Base-by-base conservation (phyloP, 30 jellyfish, hydroid and myxozoan genomes). In the Chironex yamaguchii region DNA sequence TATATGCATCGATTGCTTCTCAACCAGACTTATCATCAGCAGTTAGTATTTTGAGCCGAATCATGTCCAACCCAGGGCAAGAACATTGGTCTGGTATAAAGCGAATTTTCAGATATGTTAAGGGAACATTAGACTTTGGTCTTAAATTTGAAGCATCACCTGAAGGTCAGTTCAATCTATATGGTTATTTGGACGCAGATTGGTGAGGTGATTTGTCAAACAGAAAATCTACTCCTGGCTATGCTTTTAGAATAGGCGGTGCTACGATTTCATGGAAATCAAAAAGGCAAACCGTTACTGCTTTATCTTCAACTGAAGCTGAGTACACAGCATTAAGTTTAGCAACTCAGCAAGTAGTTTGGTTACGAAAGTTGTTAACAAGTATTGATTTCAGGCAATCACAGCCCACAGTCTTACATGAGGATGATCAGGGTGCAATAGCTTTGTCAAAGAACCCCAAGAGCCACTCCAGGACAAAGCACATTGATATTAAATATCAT, bases 391-490 rank as follows among this genome's bases (percentile, higher is more conserved):
- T n/a, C n/a, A n/a, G n/a, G n/a, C n/a, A n/a, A n/a, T n/a, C n/a
- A n/a, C n/a, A n/a, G n/a, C n/a, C n/a, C n/a, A n/a, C n/a, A n/a
- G n/a, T n/a, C n/a, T n/a, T n/a, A n/a, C n/a, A n/a, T n/a, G n/a
- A n/a, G n/a, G n/a, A n/a, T n/a, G n/a, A n/a, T n/a, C n/a, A n/a
- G n/a, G n/a, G n/a, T n/a, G n/a, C n/a, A n/a, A n/a, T n/a, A n/a
- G n/a, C n/a, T n/a, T n/a, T n/a, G n/a, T n/a, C n/a, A 1, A 84
- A 62, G 68, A 86, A 75, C 88, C 96, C 62, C n/a, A 65, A 76
- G 31, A 33, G 22, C 49, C 88, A 86, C 36, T 63, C 36, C 3
- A 58, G 88, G 23, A 68, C 92, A 24, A 86, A 86, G 49, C 92
- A 84, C 34, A 62, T 63, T 48, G 86, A 86, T 32, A 52, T 82